Percentiles rank a stretch among this genome's conserved stretches.
phyloP scores from a whole-genome alignment of 2,888 invertebrate species.

The Gastracanthus pulcherrimus region DNA sequence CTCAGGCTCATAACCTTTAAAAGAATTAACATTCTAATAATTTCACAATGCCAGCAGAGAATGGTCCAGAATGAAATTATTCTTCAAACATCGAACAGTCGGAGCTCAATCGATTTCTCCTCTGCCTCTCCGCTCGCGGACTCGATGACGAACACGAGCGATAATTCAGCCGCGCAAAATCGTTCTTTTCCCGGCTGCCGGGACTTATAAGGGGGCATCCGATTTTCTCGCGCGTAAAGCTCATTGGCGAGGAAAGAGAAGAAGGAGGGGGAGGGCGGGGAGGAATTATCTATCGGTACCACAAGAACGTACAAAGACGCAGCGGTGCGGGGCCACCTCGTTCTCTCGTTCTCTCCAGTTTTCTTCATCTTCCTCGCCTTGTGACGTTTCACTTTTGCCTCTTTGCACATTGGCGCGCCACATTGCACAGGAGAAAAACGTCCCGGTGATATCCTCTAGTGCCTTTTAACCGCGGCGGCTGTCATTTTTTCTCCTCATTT shows the following conservation, averaged over 20 bases:
- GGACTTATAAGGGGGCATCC: conserved; percentile 22
- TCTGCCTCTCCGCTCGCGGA: neutral
- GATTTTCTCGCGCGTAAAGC: conserved; percentile 49
- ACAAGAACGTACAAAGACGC: conserved; percentile 37
- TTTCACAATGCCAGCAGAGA: too few species aligned
- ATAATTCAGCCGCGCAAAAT: conserved; percentile 35
- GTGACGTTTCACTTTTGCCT: conserved; percentile 37
- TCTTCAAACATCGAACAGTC: conserved; percentile 2
- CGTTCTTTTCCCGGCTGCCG: conserved; percentile 14
- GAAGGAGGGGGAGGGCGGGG: too few species aligned
- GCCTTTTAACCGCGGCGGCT: neutral
- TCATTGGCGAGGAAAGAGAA: conserved; percentile 50
- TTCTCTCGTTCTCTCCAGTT: conserved; percentile 34
- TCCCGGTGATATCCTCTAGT: conserved; percentile 27
- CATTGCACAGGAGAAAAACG: conserved; percentile 36
- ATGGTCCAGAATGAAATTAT: conserved; percentile 30
- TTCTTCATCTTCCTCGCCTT: neutral
- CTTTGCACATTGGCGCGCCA: neutral
- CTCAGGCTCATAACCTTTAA: neutral
- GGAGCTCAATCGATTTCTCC: conserved; percentile 9
- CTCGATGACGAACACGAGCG: neutral
- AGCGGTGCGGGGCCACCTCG: neutral
- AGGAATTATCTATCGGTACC: conserved; percentile 52
- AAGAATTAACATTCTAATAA: neutral
- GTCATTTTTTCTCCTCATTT: conserved; percentile 45